Evolutionary conservation across 2,888 invertebrate species (phyloP), one percentile per base, ranked within the genome.

Genomic region (Fissipunctia ypsillon): DNA sequence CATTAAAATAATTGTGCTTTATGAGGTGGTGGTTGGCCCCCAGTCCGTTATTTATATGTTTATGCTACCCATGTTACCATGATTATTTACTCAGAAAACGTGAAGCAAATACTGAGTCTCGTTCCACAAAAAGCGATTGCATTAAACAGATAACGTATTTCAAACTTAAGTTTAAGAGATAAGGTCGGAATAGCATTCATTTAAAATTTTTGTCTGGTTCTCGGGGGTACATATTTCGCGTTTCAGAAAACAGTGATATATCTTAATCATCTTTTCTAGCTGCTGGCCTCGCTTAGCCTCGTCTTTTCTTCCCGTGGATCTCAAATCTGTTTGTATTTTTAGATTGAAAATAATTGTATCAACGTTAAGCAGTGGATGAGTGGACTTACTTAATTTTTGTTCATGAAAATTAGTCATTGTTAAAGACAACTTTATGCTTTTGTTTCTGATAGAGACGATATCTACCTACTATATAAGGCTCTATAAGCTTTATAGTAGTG

Each of bases 171-270:
- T 16, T 65, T 28, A 28, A 28, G 67, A 60, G 5, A 72, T 84
- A 77, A 48, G 65, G 84, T 84, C 41, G 38, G 38, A 63, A 68
- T 81, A 72, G 38, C 22, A 57, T 25, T 9, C 14, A 38, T 25
- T 12, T 12, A 25, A 5, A 31, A 19, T 41, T 66, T 69, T 69
- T 69, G 31, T 35, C 43, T 22, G 35, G 22, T 64, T 61, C 31
- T 54, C 61, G 19, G 22, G 38, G 43, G 71, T 60, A 73, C 66
- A 82, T 72, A 79, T 80, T 82, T 76, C 75, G 50, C 72, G 65
- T 76, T 85, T 83, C 66, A 75, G 73, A 83, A 78, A 76, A 82
- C 63, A 74, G 74, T 77, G 57, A 82, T 86, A 76, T 76, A 84
- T 85, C 81, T 80, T 74, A 82, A 79, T 84, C 69, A 84, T 74